phyloP scores from a whole-genome alignment of 2,888 invertebrate genomes.

The Alcis repandata region DNA sequence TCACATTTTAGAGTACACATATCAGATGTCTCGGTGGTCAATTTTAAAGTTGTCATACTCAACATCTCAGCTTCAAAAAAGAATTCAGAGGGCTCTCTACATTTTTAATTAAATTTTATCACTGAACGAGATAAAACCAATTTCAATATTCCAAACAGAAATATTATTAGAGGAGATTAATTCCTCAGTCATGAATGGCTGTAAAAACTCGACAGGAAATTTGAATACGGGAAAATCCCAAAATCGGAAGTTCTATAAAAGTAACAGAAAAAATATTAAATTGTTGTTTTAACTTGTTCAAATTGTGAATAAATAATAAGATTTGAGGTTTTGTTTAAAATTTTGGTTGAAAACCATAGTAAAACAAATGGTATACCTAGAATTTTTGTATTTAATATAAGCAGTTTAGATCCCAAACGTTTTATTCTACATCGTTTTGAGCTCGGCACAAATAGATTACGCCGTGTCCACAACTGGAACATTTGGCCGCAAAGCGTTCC shows the following conservation, averaged over 20 bases:
- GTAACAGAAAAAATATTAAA: slow-evolving; percentile 13
- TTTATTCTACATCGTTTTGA: no score
- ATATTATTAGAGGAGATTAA: slow-evolving; percentile 39
- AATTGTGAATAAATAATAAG: slow-evolving; percentile 1
- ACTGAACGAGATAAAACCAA: slow-evolving; percentile 11
- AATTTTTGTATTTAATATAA: no score
- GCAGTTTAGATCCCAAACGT: no score
- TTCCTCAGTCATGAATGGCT: slow-evolving; percentile 30
- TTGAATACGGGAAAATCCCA: slow-evolving; percentile 20
- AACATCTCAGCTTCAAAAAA: no score
- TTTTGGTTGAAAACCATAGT: background rate
- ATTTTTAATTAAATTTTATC: slow-evolving; percentile 3
- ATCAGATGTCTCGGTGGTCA: no score
- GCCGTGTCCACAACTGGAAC: no score
- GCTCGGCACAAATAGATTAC: no score
- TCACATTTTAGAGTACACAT: no score
- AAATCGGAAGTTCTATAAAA: slow-evolving; percentile 19
- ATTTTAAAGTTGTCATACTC: no score
- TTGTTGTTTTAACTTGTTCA: background rate
- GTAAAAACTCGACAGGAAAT: slow-evolving; percentile 34
- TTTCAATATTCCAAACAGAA: slow-evolving; percentile 30
- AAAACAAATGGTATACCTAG: no score
- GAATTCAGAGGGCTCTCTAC: background rate
- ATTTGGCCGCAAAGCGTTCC: no score
- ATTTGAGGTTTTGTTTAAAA: background rate